Conservation (phyloP, 2,888 invertebrate genomes). For the Coelopa pilipes region DNA sequence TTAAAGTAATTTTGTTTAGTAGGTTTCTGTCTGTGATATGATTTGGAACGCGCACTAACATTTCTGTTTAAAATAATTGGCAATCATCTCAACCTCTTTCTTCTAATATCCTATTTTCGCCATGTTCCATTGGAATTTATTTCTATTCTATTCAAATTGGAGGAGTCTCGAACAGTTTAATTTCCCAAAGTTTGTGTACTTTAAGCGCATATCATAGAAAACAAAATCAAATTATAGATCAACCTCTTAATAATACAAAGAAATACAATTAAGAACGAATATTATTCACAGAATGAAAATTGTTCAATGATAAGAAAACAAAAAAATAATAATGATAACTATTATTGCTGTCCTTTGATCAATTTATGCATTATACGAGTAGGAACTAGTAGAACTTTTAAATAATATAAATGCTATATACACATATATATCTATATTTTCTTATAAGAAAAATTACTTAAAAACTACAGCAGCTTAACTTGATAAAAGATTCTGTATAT, state of each 20-base stretch:
- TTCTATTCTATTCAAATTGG: background rate
- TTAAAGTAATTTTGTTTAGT: slow-evolving; percentile 14
- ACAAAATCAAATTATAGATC: background rate
- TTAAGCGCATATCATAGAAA: slow-evolving; percentile 6
- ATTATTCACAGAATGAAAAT: background rate
- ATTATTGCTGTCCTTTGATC: background rate
- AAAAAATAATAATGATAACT: background rate
- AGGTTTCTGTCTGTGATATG: slow-evolving; percentile 38
- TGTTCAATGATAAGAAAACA: background rate
- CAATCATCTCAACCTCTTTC: background rate
- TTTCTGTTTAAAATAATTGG: background rate
- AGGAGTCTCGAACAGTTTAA: background rate
- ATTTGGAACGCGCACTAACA: slow-evolving; percentile 29
- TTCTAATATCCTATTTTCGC: background rate
- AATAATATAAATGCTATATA: too few relatives aligned
- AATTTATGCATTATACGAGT: background rate
- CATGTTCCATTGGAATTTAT: background rate
- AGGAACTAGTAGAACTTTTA: too few relatives aligned
- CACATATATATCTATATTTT: too few relatives aligned
- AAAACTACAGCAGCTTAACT: too few relatives aligned
- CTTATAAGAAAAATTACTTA: too few relatives aligned
- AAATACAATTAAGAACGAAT: background rate
- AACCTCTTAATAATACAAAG: background rate
- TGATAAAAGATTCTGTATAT: too few relatives aligned
- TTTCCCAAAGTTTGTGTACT: background rate